Base-by-base conservation (phyloP, 2,113 vertebrate genomes). In the Petromus typicus region DNA sequence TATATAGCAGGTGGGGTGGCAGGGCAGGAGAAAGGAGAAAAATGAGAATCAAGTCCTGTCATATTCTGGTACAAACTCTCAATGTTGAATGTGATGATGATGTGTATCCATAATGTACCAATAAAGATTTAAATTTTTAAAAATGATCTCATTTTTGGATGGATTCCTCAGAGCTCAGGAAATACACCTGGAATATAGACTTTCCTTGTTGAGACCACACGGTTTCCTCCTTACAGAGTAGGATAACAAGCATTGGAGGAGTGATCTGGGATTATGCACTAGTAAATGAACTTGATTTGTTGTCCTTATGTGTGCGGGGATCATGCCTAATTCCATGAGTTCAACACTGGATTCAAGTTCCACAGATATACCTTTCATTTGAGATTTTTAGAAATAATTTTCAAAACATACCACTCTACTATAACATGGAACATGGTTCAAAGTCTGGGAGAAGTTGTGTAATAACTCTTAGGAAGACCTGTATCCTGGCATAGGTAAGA, bases 291-390 rank as follows among this genome's bases (percentile, higher is more conserved):
- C 22, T 40, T 16, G 12, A 17, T 56, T 87, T 88, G 40, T 23
- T 0, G 37, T 61, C 45, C 1, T n/a, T 16, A 16, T 13, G 1
- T 45, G 7, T 37, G 13, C 34, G 5, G 16, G n/a, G 2, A 7
- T 40, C 43, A 18, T 34, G 45, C 27, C 5, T 61, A 27, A 7
- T 84, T 4, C 4, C 20, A 0, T 18, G 45, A 32, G 14, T 59
- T 48, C 76, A 17, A 83, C 1, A 16, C 7, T 22, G 14, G 1
- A 13, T 43, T 7, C 79, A 7, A 54, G 40, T 80, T 64, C 34
- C 71, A 61, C 8, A 67, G 32, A 16, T 2, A 69, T 17, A 1
- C 2, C 3, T 79, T 1, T 64, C 37, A 32, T 45, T 16, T 64
- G 3, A 34, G 5, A 10, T 86, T 17, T 51, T 30, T 82, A 30